Evolutionary conservation across 2,888 invertebrate species (phyloP).

Genomic region (Melinopterus prodromus): DNA sequence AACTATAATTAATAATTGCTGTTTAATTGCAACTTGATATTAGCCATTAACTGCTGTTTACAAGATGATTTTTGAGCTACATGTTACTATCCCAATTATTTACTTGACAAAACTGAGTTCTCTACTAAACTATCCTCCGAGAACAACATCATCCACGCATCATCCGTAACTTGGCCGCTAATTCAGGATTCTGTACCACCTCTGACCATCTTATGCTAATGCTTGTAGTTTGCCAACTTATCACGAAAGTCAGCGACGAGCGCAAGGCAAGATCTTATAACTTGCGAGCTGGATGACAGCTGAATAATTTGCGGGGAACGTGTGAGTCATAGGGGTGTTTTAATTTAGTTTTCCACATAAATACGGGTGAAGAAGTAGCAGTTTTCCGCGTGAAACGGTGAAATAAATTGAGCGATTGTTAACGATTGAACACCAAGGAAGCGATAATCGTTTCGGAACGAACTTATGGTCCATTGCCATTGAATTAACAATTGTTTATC

Average conservation of each 20-base stretch:
- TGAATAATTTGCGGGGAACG: neutral
- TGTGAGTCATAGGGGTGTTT: conserved; percentile 4
- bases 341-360: neutral
- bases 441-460: neutral
- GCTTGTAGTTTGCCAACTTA: neutral
- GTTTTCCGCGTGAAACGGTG: neutral
- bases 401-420: neutral
- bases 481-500: neutral
- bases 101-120: neutral
- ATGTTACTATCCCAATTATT: neutral
- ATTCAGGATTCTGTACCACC: neutral
- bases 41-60: neutral
- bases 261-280: neutral
- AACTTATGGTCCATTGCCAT: neutral
- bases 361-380: neutral
- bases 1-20: neutral
- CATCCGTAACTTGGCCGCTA: neutral
- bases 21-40: neutral
- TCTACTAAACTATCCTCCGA: neutral
- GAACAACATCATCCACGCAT: too few relatives aligned
- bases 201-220: neutral
- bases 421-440: neutral
- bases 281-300: neutral
- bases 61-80: neutral
- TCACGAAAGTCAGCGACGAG: neutral